These are phyloP conservation scores for Corythornis leucogaster DNA, from an alignment of 2,797 vertebrate genomes.

Conservation along the genomic window DNA sequence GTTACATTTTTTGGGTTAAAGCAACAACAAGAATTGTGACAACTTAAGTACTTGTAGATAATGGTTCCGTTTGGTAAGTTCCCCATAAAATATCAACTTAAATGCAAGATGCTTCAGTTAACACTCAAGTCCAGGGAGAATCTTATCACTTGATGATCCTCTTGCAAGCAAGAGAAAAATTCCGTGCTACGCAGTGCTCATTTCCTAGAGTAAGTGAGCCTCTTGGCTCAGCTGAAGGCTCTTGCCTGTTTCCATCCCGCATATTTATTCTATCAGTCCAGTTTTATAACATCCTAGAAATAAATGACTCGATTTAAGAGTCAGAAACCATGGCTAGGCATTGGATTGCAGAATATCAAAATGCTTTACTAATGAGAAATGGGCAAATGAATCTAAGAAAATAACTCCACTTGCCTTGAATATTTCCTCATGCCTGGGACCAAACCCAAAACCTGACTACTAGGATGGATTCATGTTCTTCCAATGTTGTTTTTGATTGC, in stretches of 20 bases:
- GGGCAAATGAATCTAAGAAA: conserved; percentile 57
- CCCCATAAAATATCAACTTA: not conserved
- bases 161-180: conserved; percentile 5
- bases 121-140: conserved; percentile 22
- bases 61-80: not conserved
- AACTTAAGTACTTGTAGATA: conserved; percentile 2
- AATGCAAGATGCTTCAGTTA: conserved; percentile 19
- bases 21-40: not conserved
- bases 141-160: conserved; percentile 9
- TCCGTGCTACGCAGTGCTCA: not conserved
- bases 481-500: conserved; percentile 38
- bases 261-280: conserved; percentile 41
- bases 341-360: conserved; percentile 13
- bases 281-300: conserved; percentile 45
- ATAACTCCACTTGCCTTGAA: conserved; percentile 28
- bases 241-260: conserved; percentile 13
- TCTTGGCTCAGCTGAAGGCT: conserved; percentile 28
- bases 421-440: conserved; percentile 54
- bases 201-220: conserved; percentile 12
- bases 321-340: not conserved
- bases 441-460: conserved; percentile 39
- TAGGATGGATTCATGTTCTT: conserved; percentile 15
- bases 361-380: conserved; percentile 43
- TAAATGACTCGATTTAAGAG: not conserved
- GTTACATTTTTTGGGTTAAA: not conserved